Conservation (phyloP, 2,888 invertebrate genomes). For the Alitta virens region DNA sequence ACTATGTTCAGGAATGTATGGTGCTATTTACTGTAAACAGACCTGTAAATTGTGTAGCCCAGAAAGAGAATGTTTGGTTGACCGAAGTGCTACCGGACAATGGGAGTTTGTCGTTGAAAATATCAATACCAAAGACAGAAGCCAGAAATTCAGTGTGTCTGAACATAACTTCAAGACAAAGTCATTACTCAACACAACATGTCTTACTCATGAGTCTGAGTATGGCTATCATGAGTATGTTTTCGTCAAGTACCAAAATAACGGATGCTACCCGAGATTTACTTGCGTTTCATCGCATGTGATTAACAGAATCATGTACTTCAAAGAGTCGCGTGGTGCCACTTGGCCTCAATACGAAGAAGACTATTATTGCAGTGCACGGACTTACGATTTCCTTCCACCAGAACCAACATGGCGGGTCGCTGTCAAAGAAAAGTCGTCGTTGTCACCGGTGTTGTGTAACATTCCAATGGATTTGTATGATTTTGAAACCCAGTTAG, state of each 20-base stretch:
- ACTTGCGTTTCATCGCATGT: background rate
- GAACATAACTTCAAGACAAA: background rate
- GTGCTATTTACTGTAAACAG: background rate
- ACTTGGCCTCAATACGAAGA: constrained; percentile 1
- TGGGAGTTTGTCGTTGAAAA: background rate
- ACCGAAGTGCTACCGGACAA: background rate
- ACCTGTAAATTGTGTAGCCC: background rate
- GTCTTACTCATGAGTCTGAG: background rate
- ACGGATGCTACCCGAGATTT: constrained; percentile 1
- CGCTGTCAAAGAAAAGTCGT: no score
- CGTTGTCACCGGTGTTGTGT: no score
- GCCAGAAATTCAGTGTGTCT: background rate
- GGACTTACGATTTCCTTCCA: background rate
- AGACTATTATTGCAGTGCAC: background rate
- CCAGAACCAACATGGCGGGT: no score
- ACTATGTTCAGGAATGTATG: background rate
- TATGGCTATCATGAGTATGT: background rate
- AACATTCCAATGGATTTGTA: no score
- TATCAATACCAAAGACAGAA: background rate
- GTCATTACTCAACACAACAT: background rate
- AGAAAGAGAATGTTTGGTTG: background rate
- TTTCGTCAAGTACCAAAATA: background rate
- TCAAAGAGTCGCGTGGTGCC: background rate
- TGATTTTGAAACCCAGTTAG: no score
- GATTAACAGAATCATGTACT: background rate